A percentile compares a stretch with the other conserved stretches of the same genome.
These are phyloP conservation scores for Psilopogon haemacephalus DNA, from an alignment of 2,113 vertebrate species.

Conservation along the genomic window DNA sequence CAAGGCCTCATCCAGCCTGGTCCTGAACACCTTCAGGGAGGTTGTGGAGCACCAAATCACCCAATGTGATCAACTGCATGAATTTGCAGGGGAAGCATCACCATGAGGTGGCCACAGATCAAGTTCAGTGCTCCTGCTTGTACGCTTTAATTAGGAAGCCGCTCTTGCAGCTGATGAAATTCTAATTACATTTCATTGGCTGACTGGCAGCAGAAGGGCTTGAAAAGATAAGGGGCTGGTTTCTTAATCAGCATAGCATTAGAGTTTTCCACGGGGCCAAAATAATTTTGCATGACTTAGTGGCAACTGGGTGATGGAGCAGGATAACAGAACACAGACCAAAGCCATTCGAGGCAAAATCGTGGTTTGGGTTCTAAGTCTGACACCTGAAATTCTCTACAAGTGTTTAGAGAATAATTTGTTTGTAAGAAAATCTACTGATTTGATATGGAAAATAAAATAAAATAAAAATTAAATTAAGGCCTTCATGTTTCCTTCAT, in stretches of 20 bases:
- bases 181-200: not conserved
- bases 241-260: constrained; percentile 13
- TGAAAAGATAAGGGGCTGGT: not conserved
- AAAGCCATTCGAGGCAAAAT: not conserved
- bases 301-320: not conserved
- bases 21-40: no score
- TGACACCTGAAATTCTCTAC: not conserved
- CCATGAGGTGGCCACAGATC: not conserved
- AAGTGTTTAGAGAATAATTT: not conserved
- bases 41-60: no score
- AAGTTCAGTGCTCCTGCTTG: not conserved
- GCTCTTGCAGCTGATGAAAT: constrained; percentile 1
- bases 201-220: constrained; percentile 1
- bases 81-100: not conserved
- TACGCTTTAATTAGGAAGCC: constrained; percentile 1
- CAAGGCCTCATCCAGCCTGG: no score
- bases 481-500: not conserved
- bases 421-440: not conserved
- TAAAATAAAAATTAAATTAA: no score
- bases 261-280: not conserved
- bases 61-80: no score
- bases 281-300: not conserved
- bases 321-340: not conserved
- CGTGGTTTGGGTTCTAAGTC: not conserved
- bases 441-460: not conserved